Base-by-base conservation (phyloP, 2,888 invertebrate species). In the Incurvaria masculella region DNA sequence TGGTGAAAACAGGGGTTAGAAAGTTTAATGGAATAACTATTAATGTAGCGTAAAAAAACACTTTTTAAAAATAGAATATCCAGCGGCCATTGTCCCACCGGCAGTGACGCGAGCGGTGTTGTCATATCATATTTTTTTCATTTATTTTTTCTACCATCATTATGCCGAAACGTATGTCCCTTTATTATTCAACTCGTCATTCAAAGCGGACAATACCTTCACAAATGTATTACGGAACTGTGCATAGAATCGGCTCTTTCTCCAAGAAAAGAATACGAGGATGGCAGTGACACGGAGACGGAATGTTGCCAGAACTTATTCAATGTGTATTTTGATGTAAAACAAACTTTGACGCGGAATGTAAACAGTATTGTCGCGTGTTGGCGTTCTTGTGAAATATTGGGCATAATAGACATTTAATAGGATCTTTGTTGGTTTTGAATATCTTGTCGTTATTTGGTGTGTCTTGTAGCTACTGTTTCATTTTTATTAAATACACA, bases 341-440 rank as follows among this genome's bases (percentile, higher is more conserved):
- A 76, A 76, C 75, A 76, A 75, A 75, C 76, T 78, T 33, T 33
- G 74, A 75, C 76, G 71, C 70, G 68, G 69, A 74, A 75, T 74
- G 73, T 76, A 76, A 78, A 76, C 75, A 78, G 69, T 70, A 72
- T 78, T 76, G 74, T 76, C 63, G 62, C 61, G 64, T 64, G 72
- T 67, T 72, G 70, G 71, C 72, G 70, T 66, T 62, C 23, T 23
- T 66, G 64, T 69, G 66, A 68, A 69, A 70, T 72, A 65, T 70
- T 64, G 62, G 65, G 64, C 61, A 64, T 71, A 75, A 76, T 75
- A 68, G 71, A 64, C 63, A 65, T 73, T 67, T 75, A 72, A 72
- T 74, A 68, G 58, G 64, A 55, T 55, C 59, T 66, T 66, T 60
- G 20, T 39, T n/a, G 2, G 17, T 16, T 39, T 39, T 21, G 33